Evolutionary conservation across 2,888 invertebrate genomes (phyloP).

Genomic region (Luperina nickerlii): DNA sequence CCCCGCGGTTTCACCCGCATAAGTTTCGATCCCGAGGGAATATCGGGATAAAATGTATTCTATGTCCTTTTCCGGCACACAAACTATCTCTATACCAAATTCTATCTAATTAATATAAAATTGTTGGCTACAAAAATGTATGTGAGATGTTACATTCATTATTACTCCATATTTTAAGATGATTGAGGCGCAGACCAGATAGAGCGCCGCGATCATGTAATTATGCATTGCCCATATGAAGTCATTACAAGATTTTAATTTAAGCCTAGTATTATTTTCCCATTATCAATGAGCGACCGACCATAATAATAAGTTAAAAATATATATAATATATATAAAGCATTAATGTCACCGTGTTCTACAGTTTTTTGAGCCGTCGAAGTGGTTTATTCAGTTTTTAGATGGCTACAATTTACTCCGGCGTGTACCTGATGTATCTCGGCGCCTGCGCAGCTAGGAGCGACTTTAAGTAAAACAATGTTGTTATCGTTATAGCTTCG

Average conservation of each 20-base stretch:
- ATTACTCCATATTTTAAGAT: conserved; percentile 58
- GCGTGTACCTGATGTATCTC: conserved; percentile 36
- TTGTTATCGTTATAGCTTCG: conserved; percentile 60
- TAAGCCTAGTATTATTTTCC: conserved; percentile 74
- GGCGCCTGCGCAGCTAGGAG: conserved; percentile 48
- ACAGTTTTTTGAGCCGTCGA: conserved; percentile 51
- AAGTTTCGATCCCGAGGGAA: too few species aligned
- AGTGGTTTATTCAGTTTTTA: conserved; percentile 62
- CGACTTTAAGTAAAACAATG: conserved; percentile 61
- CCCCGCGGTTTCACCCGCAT: too few species aligned
- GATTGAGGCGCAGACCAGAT: conserved; percentile 41
- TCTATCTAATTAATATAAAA: conserved; percentile 20
- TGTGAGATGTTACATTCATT: conserved; percentile 40
- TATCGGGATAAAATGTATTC: too few species aligned
- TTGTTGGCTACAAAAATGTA: conserved; percentile 9
- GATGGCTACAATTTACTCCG: conserved; percentile 50
- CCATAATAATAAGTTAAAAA: conserved; percentile 66
- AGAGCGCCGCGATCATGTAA: conserved; percentile 65
- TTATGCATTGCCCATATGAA: conserved; percentile 70
- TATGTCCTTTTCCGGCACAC: too few species aligned
- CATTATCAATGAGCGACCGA: conserved; percentile 69
- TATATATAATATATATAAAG: conserved; percentile 70
- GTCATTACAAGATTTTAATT: conserved; percentile 75
- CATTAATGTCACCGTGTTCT: conserved; percentile 62
- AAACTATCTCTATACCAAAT: too few species aligned